These are phyloP conservation scores for Drosophila recens DNA, from an alignment of 2,888 invertebrate genomes.

Conservation along the genomic window DNA sequence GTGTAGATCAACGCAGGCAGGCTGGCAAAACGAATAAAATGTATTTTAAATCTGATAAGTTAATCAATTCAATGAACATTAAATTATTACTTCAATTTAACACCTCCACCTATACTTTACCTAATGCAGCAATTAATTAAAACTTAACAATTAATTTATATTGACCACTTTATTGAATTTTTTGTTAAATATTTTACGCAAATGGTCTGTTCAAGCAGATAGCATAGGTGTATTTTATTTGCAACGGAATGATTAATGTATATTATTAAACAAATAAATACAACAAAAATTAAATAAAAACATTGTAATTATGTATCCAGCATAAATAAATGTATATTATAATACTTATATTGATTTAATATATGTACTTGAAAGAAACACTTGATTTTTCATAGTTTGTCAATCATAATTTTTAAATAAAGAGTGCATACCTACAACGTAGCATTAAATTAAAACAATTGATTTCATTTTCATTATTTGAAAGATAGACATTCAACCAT, in stretches of 20 bases:
- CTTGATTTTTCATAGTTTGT: conserved; percentile 57
- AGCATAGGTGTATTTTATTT: conserved; percentile 51
- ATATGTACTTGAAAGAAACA: conserved; percentile 40
- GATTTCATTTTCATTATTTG: conserved; percentile 10
- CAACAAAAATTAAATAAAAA: conserved; percentile 25
- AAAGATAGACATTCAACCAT: neutral
- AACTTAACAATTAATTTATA: conserved; percentile 21
- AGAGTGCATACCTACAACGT: conserved; percentile 48
- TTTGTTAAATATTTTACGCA: conserved; percentile 40
- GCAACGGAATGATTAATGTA: conserved; percentile 49
- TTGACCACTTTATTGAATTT: conserved; percentile 29
- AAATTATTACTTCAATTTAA: conserved; percentile 44
- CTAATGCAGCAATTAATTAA: conserved; percentile 19
- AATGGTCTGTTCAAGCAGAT: conserved; percentile 40
- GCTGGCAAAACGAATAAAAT: conserved; percentile 38
- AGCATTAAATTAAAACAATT: conserved; percentile 37
- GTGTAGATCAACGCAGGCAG: conserved; percentile 43
- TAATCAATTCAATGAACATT: conserved; percentile 55
- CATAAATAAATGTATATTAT: conserved; percentile 57
- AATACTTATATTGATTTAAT: conserved; percentile 52
- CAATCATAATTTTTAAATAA: conserved; percentile 68
- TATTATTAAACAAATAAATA: conserved; percentile 47
- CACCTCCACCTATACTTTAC: conserved; percentile 20
- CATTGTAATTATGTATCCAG: conserved; percentile 77
- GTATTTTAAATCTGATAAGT: conserved; percentile 66